Base-by-base conservation (phyloP, 2,113 vertebrate genomes). In the Zosterops japonicus region DNA sequence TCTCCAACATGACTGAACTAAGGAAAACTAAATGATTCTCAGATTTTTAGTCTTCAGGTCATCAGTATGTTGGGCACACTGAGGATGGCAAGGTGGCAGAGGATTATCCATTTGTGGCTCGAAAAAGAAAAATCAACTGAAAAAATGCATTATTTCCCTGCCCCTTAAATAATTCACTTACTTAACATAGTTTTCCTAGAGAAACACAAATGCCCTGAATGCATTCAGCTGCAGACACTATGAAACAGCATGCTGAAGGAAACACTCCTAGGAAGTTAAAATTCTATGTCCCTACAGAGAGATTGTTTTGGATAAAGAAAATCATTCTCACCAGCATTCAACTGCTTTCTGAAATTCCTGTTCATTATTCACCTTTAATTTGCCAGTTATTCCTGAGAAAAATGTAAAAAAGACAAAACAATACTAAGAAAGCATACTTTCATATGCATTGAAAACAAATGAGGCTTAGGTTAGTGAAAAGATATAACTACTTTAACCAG, bases 311-410 rank as follows among this genome's bases (percentile, higher is more conserved):
- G 47, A 83, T 86, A 72, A 85, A 63, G 12, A 81, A 92, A 86
- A 76, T 52, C 1, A n/a, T 85, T 86, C 74, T 47, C 88, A 97
- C 60, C 57, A 96, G 69, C 52, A 97, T 86, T 96, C 94, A 77
- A 39, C 4, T 49, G 83, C 85, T 57, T 75, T 81, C 79, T 72
- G 42, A 90, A 98, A 97, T 78, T 96, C 84, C 70, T 95, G 47
- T 79, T 96, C 86, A 64, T 56, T 97, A 85, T 96, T 50, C 8
- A 88, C 39, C 12, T 96, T 95, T 65, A 95, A 82, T 78, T 96
- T 97, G 33, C 91, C 82, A 33, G 57, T 57, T 79, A 97, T 97
- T 89, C 13, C 93, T 92, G 19, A 77, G 87, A 83, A 88, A 92
- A 89, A 85, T 12, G 24, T 59, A 50, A 79, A 83, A 77, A 65